Evolutionary conservation across 2,113 vertebrate genomes (phyloP).

Genomic region (Petromus typicus): DNA sequence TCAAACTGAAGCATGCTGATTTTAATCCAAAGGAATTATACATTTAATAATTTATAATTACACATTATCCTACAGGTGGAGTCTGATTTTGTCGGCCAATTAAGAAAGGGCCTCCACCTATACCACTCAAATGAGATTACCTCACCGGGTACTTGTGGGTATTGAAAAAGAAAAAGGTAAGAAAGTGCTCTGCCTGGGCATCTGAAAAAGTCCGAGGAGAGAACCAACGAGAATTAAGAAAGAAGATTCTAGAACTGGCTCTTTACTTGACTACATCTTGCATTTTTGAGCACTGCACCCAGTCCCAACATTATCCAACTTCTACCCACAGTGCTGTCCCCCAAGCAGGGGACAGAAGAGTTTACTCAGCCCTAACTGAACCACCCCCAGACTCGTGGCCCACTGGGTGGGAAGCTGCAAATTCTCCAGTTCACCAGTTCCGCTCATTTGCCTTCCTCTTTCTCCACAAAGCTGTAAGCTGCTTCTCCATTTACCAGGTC

Average conservation of each 20-base stretch:
- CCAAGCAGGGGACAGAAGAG: not conserved
- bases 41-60: conserved; percentile 62
- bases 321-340: not conserved
- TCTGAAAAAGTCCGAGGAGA: conserved; percentile 34
- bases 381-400: not conserved
- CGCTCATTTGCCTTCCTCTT: not conserved
- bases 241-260: conserved; percentile 69
- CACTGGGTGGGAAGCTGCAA: not conserved
- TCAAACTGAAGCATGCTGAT: conserved; percentile 50
- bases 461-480: not conserved
- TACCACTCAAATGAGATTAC: conserved; percentile 30
- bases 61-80: conserved; percentile 55
- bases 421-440: not conserved
- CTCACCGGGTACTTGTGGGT: not conserved
- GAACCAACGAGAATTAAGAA: not conserved
- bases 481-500: not conserved
- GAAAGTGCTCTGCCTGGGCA: not conserved
- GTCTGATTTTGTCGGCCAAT: conserved; percentile 60
- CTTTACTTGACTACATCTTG: not conserved
- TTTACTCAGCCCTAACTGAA: not conserved
- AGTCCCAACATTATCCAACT: not conserved
- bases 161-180: not conserved
- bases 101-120: conserved; percentile 55
- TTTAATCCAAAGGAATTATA: conserved; percentile 23
- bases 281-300: not conserved